These are phyloP conservation scores for Bubo blakistoni DNA, from an alignment of 2,113 vertebrate genomes.

Conservation along the genomic window DNA sequence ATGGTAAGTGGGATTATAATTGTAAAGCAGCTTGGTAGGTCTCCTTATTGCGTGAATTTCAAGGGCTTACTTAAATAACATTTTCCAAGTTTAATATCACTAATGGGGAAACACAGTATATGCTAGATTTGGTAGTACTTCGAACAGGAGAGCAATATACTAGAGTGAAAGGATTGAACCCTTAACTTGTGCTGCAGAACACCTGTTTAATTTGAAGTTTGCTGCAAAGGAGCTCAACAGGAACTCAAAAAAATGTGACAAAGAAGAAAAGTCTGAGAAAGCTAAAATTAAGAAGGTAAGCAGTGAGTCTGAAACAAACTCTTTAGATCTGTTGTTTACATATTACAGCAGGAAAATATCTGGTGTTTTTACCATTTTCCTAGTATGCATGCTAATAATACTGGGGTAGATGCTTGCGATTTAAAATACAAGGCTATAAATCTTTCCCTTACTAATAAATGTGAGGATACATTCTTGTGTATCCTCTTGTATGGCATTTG, in stretches of 20 bases:
- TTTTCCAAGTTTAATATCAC: background rate
- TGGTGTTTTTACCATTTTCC: background rate
- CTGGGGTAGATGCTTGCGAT: background rate
- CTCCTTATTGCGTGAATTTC: background rate
- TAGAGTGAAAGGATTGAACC: background rate
- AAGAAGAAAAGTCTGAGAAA: conserved; percentile 92
- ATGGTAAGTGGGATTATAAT: background rate
- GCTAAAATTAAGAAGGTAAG: conserved; percentile 92
- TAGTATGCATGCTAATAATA: background rate
- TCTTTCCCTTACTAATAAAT: background rate
- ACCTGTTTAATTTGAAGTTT: conserved; percentile 92
- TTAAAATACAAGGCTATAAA: background rate
- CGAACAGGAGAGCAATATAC: background rate
- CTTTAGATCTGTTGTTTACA: background rate
- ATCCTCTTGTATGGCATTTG: background rate
- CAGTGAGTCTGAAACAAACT: background rate
- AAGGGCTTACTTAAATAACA: background rate
- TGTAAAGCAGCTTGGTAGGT: background rate
- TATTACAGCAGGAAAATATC: background rate
- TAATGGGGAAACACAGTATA: background rate
- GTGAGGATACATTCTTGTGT: background rate
- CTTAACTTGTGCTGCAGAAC: conserved; percentile 76
- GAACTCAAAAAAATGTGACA: conserved; percentile 91
- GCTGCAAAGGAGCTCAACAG: conserved; percentile 90
- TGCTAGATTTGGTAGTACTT: background rate